These are phyloP conservation scores for Nysson spinosus DNA, from an alignment of 2,888 invertebrate genomes.

Conservation along the genomic window DNA sequence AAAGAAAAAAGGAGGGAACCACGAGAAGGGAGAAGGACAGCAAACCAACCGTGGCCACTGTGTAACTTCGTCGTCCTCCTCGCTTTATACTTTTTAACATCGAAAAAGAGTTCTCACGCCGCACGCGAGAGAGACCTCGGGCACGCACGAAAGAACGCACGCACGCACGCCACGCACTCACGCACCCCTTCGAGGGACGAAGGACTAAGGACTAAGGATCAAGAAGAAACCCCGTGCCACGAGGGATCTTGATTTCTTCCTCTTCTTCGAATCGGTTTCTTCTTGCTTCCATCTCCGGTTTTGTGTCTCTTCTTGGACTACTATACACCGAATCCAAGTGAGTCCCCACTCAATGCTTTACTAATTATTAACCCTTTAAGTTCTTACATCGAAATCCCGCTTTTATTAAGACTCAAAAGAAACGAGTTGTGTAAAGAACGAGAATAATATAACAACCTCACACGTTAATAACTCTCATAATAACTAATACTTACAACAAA, in stretches of 20 bases:
- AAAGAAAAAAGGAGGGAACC: conserved; percentile 8
- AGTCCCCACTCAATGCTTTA: conserved; percentile 16
- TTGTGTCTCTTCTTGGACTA: conserved; percentile 23
- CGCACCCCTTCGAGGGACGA: conserved; percentile 47
- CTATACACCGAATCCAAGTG: conserved; percentile 34
- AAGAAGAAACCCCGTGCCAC: conserved; percentile 35
- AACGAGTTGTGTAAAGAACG: too few species aligned
- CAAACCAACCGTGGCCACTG: conserved; percentile 23
- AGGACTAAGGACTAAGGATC: conserved; percentile 26
- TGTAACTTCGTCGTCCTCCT: conserved; percentile 36
- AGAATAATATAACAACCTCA: too few species aligned
- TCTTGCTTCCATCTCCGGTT: conserved; percentile 23
- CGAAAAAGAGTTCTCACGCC: conserved; percentile 59
- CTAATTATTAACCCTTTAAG: neutral
- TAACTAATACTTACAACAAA: too few species aligned
- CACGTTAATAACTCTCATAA: too few species aligned
- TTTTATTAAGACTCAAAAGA: too few species aligned
- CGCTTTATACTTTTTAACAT: conserved; percentile 56
- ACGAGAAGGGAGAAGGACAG: conserved; percentile 1
- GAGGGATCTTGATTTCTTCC: conserved; percentile 46
- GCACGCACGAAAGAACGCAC: conserved; percentile 39
- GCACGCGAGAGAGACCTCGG: conserved; percentile 55
- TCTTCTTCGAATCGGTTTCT: conserved; percentile 31
- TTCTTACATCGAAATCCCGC: neutral
- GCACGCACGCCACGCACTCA: conserved; percentile 34